A percentile compares a stretch with the other conserved stretches of the same genome.
These are phyloP conservation scores for Phymorhynchus buccinoides DNA, from an alignment of 1,140 invertebrate species.

Conservation along the genomic window DNA sequence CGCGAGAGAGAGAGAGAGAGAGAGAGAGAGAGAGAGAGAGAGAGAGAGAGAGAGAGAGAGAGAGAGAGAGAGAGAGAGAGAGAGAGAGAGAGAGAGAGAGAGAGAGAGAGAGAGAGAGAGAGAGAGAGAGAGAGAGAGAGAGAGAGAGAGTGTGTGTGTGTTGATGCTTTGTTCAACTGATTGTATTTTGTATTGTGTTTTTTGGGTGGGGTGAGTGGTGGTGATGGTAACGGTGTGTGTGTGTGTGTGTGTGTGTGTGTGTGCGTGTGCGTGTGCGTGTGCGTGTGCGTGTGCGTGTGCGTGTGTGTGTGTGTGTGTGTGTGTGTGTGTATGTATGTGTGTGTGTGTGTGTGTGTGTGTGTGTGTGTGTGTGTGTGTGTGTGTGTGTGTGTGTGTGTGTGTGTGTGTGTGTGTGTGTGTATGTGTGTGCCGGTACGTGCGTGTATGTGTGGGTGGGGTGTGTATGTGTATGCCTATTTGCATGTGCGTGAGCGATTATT, in stretches of 20 bases:
- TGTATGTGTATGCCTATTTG: too few species aligned
- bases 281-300: background rate
- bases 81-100: slow-evolving; percentile 3
- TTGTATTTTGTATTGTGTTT: background rate
- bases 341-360: background rate
- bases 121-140: background rate
- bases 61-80: slow-evolving; percentile 8
- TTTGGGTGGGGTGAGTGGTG: background rate
- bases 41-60: slow-evolving; percentile 33
- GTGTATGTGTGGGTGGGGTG: too few species aligned
- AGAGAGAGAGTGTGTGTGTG: too few species aligned
- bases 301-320: background rate
- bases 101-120: slow-evolving; percentile 9
- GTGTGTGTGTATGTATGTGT: background rate
- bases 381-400: too few species aligned
- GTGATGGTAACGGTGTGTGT: too few species aligned
- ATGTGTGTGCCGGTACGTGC: too few species aligned
- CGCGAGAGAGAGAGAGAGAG: slow-evolving; percentile 21
- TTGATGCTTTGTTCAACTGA: background rate
- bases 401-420: too few species aligned
- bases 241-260: background rate
- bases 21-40: slow-evolving; percentile 33
- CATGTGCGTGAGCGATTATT: too few species aligned
- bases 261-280: background rate
- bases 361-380: too few species aligned